Base-by-base conservation (phyloP, 1,140 invertebrate species). In the Tetramorium parvispinum region DNA sequence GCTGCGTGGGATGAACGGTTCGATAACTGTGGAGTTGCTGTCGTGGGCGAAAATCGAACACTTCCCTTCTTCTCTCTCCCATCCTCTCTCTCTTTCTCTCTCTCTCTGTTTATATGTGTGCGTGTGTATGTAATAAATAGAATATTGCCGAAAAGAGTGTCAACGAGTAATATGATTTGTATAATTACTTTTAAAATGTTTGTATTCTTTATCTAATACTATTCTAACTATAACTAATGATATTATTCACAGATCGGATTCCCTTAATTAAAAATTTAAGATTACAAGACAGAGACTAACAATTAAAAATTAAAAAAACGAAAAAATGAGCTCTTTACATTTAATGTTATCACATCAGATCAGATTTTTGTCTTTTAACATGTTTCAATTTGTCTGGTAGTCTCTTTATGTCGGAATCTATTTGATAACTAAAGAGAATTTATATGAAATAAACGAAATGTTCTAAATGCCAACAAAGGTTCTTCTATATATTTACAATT, bases 1-100 rank as follows among this genome's bases (percentile, higher is more conserved):
- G 78, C 61, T 78, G 91, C 87, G 91, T 93, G 87, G 91, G 91
- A 89, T 87, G 92, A 70, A 87, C 85, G 51, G 92, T 87, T 93
- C 92, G 85, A 93, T 93, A 93, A 93, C 79, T 75, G 76, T 85
- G 75, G 85, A 51, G 55, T 77, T 61, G 57, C 59, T 46, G 27
- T 61, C 85, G 86, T 85, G 70, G 89, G 86, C 77, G 85, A 82
- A 85, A 87, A 90, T 88, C 88, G 79, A 89, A 88, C 77, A 53
- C 18, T 27, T 57, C 75, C 21, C 66, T 7, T 21, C 24, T 59
- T 57, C 21, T 66, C 63, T 43, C 24, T 77, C 51, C 13, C 18
- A 16, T 6, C 0, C 3, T 57, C 61, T 40, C 61, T 40, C 18
- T 32, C 37, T 24, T 32, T 66, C 63, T 40, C 21, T 46, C 13